phyloP scores from a whole-genome alignment of 2,113 vertebrate genomes.

The Casuarius casuarius region DNA sequence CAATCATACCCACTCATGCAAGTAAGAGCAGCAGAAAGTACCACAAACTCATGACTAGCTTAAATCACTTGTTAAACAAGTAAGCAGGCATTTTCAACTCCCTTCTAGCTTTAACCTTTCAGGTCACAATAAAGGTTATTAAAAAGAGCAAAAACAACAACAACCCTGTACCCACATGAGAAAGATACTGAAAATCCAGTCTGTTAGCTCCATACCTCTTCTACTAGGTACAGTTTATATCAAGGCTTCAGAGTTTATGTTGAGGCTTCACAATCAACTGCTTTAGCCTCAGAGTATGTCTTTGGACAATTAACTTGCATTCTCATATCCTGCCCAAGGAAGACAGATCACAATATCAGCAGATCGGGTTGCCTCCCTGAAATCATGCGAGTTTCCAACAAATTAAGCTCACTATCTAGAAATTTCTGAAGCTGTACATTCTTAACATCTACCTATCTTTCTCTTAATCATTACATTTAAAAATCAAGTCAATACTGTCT shows the following conservation, averaged over 20 bases:
- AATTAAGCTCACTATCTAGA: not conserved
- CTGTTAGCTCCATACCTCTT: not conserved
- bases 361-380: not conserved
- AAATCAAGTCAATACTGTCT: not conserved
- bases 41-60: not conserved
- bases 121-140: not conserved
- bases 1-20: not conserved
- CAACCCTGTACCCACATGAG: not conserved
- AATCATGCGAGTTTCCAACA: not conserved
- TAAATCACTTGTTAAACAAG: not conserved
- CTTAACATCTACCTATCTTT: not conserved
- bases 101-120: not conserved
- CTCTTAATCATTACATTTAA: not conserved
- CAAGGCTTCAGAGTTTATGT: not conserved
- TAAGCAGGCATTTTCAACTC: not conserved
- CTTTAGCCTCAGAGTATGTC: not conserved
- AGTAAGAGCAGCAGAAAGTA: not conserved
- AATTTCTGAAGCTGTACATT: not conserved
- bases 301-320: not conserved
- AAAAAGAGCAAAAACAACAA: not conserved
- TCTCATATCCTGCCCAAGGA: slow-evolving; percentile 31
- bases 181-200: not conserved
- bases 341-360: not conserved
- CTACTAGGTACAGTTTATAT: not conserved
- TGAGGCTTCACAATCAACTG: not conserved